Conservation (phyloP, 2,888 invertebrate species). For the Lasioglossum pauxillum region DNA sequence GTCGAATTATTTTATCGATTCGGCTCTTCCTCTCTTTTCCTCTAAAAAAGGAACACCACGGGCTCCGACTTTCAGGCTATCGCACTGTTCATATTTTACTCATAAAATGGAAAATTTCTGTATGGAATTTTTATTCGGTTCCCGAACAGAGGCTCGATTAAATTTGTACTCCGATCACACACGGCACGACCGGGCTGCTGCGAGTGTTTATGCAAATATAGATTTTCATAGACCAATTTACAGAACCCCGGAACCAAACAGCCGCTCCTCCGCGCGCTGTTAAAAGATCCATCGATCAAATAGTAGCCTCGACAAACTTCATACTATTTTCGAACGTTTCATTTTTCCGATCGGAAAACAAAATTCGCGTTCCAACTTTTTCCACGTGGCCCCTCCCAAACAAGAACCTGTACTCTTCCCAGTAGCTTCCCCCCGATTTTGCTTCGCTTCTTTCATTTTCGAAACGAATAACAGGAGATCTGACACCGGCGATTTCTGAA, state of each 20-base stretch:
- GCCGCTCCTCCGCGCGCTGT: neutral
- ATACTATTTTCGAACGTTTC: neutral
- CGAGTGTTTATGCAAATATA: constrained; percentile 13
- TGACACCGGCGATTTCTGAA: neutral
- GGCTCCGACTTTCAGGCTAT: neutral
- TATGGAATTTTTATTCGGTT: constrained; percentile 7
- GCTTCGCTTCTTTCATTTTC: neutral
- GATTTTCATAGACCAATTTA: constrained; percentile 11
- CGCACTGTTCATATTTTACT: constrained; percentile 10
- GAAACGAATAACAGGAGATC: no score
- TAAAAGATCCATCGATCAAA: neutral
- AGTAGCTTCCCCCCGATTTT: no score
- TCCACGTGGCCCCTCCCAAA: neutral
- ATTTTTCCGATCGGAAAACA: neutral
- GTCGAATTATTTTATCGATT: constrained; percentile 15
- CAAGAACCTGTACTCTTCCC: neutral
- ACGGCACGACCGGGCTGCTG: neutral
- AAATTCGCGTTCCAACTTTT: no score
- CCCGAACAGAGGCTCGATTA: neutral
- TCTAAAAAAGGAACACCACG: neutral
- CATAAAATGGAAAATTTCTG: neutral
- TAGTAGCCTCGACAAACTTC: neutral
- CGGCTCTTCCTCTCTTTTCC: neutral
- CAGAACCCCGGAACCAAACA: constrained; percentile 4
- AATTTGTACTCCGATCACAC: constrained; percentile 12